Percentiles rank a stretch among this genome's conserved stretches.
Evolutionary conservation across 2,113 vertebrate species (phyloP).

Genomic region (Lipophrys pholis): DNA sequence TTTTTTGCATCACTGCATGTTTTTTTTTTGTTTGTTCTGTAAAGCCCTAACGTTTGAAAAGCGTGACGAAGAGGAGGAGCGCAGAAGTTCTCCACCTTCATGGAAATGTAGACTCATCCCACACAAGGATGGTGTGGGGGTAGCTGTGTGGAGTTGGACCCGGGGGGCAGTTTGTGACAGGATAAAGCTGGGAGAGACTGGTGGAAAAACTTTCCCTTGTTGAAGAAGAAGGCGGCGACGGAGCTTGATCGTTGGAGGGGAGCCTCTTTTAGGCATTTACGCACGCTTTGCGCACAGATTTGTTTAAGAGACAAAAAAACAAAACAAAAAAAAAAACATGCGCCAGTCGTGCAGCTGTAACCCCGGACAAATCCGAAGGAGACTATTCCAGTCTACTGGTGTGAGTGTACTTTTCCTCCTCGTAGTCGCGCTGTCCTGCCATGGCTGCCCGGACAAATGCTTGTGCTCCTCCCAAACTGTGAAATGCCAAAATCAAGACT

Average conservation of each 20-base stretch:
- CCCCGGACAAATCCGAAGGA: constrained; percentile 26
- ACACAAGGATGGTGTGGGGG: constrained; percentile 49
- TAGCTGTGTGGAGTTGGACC: constrained; percentile 51
- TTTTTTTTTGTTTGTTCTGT: neutral
- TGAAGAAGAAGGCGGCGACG: constrained; percentile 24
- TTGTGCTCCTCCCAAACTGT: constrained; percentile 88
- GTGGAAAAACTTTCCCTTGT: constrained; percentile 59
- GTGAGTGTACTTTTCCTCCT: constrained; percentile 67
- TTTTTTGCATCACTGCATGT: neutral
- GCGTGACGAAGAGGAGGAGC: neutral
- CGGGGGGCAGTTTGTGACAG: constrained; percentile 33
- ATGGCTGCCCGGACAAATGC: constrained; percentile 86
- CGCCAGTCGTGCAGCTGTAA: constrained; percentile 33
- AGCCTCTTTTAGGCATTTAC: constrained; percentile 21
- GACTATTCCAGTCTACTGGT: constrained; percentile 25
- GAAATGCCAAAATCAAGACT: constrained; percentile 88
- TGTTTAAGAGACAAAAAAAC: neutral
- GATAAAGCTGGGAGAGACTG: constrained; percentile 33
- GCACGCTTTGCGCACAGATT: constrained; percentile 43
- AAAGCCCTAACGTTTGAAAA: neutral
- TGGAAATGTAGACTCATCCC: constrained; percentile 57
- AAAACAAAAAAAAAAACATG: neutral
- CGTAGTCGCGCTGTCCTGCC: constrained; percentile 59
- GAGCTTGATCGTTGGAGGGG: constrained; percentile 24
- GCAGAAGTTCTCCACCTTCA: constrained; percentile 55